phyloP scores from a whole-genome alignment of 2,797 vertebrate species.

The Etheostoma perlongum region DNA sequence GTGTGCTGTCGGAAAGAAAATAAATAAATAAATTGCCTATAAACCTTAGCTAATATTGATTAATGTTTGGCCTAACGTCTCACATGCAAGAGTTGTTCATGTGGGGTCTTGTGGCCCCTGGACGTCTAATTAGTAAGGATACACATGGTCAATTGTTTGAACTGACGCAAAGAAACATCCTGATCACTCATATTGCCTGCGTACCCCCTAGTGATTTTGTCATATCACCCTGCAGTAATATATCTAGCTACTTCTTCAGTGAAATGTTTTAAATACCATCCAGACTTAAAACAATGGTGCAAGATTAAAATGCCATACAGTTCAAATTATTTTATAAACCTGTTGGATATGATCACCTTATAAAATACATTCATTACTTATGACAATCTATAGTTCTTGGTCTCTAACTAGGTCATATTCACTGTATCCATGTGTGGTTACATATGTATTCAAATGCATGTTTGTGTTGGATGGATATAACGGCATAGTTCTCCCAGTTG shows the following conservation, averaged over 20 bases:
- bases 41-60: constrained; percentile 57
- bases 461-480: constrained; percentile 40
- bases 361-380: constrained; percentile 4
- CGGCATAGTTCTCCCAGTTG: constrained; percentile 26
- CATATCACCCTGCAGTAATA: not conserved
- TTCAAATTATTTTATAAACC: not conserved
- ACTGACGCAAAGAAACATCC: not conserved
- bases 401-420: constrained; percentile 15
- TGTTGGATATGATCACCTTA: not conserved
- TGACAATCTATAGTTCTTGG: not conserved
- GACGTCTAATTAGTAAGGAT: not conserved
- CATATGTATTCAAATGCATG: constrained; percentile 17
- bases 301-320: not conserved
- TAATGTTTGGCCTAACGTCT: constrained; percentile 25
- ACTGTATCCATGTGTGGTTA: not conserved
- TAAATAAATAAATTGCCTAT: constrained; percentile 31
- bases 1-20: constrained; percentile 11
- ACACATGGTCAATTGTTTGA: constrained; percentile 1
- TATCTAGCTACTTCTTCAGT: not conserved
- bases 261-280: not conserved
- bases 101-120: constrained; percentile 13
- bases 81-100: constrained; percentile 5
- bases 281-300: not conserved
- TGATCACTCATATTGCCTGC: not conserved
- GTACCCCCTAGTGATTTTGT: not conserved